Evolutionary conservation across 1,140 invertebrate species (phyloP), one percentile per base, ranked within the genome.

Genomic region (Parapsyche elsis): DNA sequence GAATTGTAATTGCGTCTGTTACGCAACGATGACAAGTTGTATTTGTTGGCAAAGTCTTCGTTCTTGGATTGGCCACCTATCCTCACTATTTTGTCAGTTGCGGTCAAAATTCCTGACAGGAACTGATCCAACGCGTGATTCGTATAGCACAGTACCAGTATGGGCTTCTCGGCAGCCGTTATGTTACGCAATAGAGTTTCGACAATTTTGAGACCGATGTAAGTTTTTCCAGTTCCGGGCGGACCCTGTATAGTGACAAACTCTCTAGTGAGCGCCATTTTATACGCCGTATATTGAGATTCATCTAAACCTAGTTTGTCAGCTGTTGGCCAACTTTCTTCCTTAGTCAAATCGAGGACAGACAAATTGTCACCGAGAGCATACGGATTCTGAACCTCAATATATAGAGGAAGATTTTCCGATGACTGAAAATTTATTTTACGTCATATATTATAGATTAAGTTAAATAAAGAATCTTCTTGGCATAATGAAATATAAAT

Each of bases 41-140:
- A 92, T 5, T 85, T 12, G 64, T 90, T 84, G 67, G 71, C 71
- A 46, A 73, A 46, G 1, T 81, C 84, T 85, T 92, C 88, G 84
- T 89, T 92, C 84, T 92, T 91, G 0, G 92, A 93, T 86, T 94
- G 91, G 4, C 92, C 91, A 4, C 96, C 95, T 81, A 97, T 90
- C 24, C 95, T 89, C 10, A 95, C 88, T 74, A 97, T 88, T 19
- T 90, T 87, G 0, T 88, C 49, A 0, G 91, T 93, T 1, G 89
- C 85, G 16, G 85, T 77, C 5, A 91, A 84, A 10, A 95, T 89
- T 21, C 92, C 94, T 86, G 95, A 92, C 14, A 97, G 86, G 88
- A 97, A 97, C 85, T 97, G 95, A 89, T 97, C 96, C 1, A 97
- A 85, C 0, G 96, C 95, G 86, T 97, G 95, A 85, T 97, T 97